Base-by-base conservation (phyloP, 2,888 invertebrate species). In the Lypha dubia region DNA sequence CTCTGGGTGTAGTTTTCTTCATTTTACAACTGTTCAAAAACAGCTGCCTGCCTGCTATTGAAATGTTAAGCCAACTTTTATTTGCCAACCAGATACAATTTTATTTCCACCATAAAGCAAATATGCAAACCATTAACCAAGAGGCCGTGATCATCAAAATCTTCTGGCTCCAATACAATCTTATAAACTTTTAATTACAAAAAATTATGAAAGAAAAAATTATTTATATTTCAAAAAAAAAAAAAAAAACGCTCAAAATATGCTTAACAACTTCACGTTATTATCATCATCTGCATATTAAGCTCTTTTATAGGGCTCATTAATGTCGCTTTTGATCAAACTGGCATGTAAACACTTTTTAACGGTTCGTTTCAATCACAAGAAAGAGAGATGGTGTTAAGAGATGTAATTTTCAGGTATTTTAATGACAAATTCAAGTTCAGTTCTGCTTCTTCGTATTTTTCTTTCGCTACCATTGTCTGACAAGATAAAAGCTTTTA, bases 401-500 rank as follows among this genome's bases (percentile, higher is more conserved):
- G 60, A 76, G 71, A 80, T 84, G 70, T 80, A 76, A 75, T 62
- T 84, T 75, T 35, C n/a, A 79, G 77, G 51, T 60, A 71, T 84
- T 79, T 80, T 60, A 74, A 74, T 60, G 32, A 67, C 60, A 80
- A 79, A 76, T 65, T 84, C 76, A 76, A 76, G 62, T 79, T 74
- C 13, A 74, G 13, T 51, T 60, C 38, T 58, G 28, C 2, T 28
- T 2, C 28, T 28, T 28, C 5, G 28, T 20, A 20, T 38, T 62
- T 63, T 67, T 58, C 20, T 17, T 75, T 49, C 24, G 6, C 17
- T 44, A 41, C 11, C 38, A 13, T 44, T 73, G 73, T 71, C 62
- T 53, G 62, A 79, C 73, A 76, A 80, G 76, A 84, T 81, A 80
- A 84, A 84, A 84, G 80, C 84, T 84, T 80, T 84, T 84, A 84